Base-by-base conservation (phyloP, 2,888 invertebrate species). In the Nasonovia ribisnigri region DNA sequence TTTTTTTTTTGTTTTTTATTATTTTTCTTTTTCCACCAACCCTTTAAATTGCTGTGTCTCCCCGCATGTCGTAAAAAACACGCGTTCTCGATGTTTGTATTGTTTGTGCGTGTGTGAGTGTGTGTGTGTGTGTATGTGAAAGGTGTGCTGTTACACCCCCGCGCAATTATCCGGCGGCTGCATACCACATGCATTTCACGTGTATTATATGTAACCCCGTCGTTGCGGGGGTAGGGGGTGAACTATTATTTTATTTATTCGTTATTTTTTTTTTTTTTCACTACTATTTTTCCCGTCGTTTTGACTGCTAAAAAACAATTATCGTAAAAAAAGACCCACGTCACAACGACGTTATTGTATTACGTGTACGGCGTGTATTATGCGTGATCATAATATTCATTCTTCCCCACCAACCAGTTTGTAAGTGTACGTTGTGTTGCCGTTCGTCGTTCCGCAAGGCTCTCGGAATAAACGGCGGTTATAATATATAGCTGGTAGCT, bases 141-240 rank as follows among this genome's bases (percentile, higher is more conserved):
- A 93, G 93, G 93, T 93, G 93, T 93, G 93, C 93, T 90, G 93
- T 93, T 93, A 90, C 93, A 93, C 93, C 93, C 90, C 93, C 93
- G 90, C 93, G 86, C 93, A 93, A 93, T 93, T 93, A 93, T 93
- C 84, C 90, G 90, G 90, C 93, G 93, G 93, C 93, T 90, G 93
- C 93, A 86, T 60, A 90, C 86, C 93, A 93, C 93, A 93, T 93
- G 93, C 36, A 42, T 51, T 20, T 24, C 24, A 46, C 24, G 60
- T 29, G 88, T 51, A 48, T 51, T 51, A 36, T 51, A 86, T n/a
- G 77, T 8, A 77, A 77, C 77, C 36, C 77, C 77, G 77, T 77
- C 20, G 77, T 20, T 20, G 29, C n/a, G 5, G 1, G 77, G 77
- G 36, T 36, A 77, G 67, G 57, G 84, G 90, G 36, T 90, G 93